Conservation (phyloP, 1,140 invertebrate species). For the Agrypnia vestita region DNA sequence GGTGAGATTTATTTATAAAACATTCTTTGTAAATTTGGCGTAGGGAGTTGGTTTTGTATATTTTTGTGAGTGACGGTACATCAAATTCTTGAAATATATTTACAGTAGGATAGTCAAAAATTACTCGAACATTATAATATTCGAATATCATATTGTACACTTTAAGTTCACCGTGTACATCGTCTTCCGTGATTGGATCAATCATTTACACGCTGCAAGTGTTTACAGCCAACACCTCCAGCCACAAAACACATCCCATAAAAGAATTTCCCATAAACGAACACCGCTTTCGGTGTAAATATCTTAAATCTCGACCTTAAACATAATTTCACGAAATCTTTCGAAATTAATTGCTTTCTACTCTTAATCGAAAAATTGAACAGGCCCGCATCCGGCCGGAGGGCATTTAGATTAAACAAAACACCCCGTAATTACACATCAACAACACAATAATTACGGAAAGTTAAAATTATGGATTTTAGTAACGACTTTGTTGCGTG, state of each 20-base stretch:
- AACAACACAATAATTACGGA: conserved; percentile 50
- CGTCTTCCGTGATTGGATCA: too few species aligned
- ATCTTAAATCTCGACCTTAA: background rate
- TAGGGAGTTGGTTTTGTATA: too few species aligned
- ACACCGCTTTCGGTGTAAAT: background rate
- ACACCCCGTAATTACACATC: conserved; percentile 55
- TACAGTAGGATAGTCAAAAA: too few species aligned
- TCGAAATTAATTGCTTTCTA: conserved; percentile 25
- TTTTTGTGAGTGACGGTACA: too few species aligned
- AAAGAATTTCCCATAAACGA: background rate
- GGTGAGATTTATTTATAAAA: too few species aligned
- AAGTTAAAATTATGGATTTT: conserved; percentile 54
- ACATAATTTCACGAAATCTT: conserved; percentile 12
- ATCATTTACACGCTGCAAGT: too few species aligned
- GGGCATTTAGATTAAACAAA: conserved; percentile 50
- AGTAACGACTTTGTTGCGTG: conserved; percentile 53
- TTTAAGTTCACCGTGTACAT: too few species aligned
- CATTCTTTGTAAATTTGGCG: too few species aligned
- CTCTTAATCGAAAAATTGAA: conserved; percentile 45
- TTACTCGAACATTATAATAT: too few species aligned
- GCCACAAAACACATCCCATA: background rate
- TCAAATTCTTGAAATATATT: too few species aligned
- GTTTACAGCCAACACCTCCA: too few species aligned
- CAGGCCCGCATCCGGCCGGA: conserved; percentile 36
- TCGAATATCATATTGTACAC: too few species aligned